phyloP scores from a whole-genome alignment of 2,888 invertebrate species.

The Dicranocentrus wangi region DNA sequence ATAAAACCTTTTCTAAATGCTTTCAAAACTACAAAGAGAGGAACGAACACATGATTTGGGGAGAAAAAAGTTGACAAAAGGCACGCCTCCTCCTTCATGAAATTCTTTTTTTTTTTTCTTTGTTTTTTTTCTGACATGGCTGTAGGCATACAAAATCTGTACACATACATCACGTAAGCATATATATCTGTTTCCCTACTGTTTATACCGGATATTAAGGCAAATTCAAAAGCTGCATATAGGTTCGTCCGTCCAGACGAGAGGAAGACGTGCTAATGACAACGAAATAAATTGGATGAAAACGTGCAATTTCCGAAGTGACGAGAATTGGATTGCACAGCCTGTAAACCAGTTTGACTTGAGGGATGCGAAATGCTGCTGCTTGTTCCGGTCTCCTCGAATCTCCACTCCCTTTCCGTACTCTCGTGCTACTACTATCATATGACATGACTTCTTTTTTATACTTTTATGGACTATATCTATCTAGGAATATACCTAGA shows the following conservation, averaged over 20 bases:
- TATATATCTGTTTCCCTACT: background rate
- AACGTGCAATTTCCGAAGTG: slow-evolving; percentile 61
- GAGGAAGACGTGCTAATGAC: slow-evolving; percentile 34
- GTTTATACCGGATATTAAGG: slow-evolving; percentile 18
- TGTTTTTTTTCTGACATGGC: background rate
- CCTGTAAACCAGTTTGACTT: background rate
- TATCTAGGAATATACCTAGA: no score
- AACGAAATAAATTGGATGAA: slow-evolving; percentile 61
- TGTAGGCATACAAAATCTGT: background rate
- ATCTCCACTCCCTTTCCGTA: background rate
- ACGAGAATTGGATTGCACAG: slow-evolving; percentile 50
- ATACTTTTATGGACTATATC: no score
- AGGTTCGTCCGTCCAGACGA: background rate
- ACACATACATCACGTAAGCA: background rate
- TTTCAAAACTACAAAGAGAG: slow-evolving; percentile 4
- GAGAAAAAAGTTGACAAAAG: background rate
- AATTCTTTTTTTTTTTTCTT: background rate
- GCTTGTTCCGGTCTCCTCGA: background rate
- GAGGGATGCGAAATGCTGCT: background rate
- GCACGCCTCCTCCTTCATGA: background rate
- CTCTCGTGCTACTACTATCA: no score
- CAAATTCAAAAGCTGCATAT: slow-evolving; percentile 2
- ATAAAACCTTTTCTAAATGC: slow-evolving; percentile 32
- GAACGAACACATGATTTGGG: slow-evolving; percentile 3
- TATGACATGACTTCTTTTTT: no score